Base-by-base conservation (phyloP, 2,888 invertebrate species). In the Eupithecia subfuscata region DNA sequence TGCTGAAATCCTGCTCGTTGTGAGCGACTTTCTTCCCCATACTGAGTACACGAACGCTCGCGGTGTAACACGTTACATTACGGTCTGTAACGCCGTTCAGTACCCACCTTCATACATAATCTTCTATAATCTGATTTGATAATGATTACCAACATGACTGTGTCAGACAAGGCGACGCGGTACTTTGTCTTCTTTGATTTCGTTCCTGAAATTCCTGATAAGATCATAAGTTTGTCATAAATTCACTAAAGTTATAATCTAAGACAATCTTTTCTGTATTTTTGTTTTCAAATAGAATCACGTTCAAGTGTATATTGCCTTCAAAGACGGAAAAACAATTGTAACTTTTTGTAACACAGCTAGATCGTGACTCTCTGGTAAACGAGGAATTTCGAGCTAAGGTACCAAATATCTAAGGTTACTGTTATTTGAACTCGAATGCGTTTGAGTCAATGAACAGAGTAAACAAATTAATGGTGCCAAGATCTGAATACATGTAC, bases 331-430 rank as follows among this genome's bases (percentile, higher is more conserved):
- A 70, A n/a, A 52, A 74, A 45, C 56, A 70, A 67, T 75, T 60
- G 48, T 56, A 14, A 72, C 70, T 75, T 73, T 73, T 22, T 70
- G 70, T 60, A 67, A 25, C 52, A 73, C 67, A 67, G 70, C 70
- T 70, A 72, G 64, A 64, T 77, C 80, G 80, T 78, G 80, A 78
- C 75, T 74, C 25, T 71, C 52, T 25, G 73, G 34, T 70, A 16
- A 68, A 72, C 73, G 75, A 63, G 78, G 78, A 74, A 79, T 80
- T 80, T 78, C 77, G 79, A 77, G 74, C 73, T 73, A 34, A 37
- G 73, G 69, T 75, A 78, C 71, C 75, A 78, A 79, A 79, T 79
- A 75, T 48, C 64, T 77, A n/a, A 56, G 65, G 75, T 68, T 75
- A 79, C 77, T 70, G 77, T 78, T 75, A 6, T 75, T 65, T 74